These are phyloP conservation scores for Drosophila pectinifera DNA, from an alignment of 1,140 invertebrate species.

Conservation along the genomic window DNA sequence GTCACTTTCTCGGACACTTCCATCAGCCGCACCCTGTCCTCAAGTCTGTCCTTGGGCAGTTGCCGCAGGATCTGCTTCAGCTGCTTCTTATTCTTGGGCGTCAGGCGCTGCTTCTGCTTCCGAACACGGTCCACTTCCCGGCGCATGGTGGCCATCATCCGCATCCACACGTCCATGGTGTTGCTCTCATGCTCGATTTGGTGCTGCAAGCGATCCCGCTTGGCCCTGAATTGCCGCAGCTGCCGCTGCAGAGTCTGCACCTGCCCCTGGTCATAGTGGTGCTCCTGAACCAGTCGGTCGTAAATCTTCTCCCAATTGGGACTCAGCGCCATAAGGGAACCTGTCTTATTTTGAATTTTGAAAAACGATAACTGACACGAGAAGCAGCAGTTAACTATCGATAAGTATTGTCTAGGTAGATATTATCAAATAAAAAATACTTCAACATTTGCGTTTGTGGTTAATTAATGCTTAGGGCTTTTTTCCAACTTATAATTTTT, in stretches of 20 bases:
- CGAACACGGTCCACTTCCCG: neutral
- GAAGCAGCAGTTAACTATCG: neutral
- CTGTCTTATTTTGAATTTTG: conserved; percentile 8
- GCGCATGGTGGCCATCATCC: neutral
- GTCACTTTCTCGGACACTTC: conserved; percentile 29
- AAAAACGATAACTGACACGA: conserved; percentile 13
- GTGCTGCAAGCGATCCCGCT: neutral
- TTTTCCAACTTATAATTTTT: no score
- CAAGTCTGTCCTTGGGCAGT: conserved; percentile 14
- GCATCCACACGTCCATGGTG: neutral
- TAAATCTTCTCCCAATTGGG: conserved; percentile 28
- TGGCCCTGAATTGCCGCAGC: neutral
- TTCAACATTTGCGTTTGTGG: no score
- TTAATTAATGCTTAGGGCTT: no score
- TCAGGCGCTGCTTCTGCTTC: neutral
- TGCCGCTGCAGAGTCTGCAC: conserved; percentile 8
- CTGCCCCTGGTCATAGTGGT: conserved; percentile 11
- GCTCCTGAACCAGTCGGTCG: conserved; percentile 3
- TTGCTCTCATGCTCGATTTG: conserved; percentile 9
- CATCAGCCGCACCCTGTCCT: conserved; percentile 38
- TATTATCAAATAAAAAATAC: neutral
- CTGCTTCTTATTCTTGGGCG: neutral
- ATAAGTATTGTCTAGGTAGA: neutral
- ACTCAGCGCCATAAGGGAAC: neutral
- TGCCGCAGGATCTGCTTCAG: neutral